phyloP scores from a whole-genome alignment of 1,140 invertebrate genomes.

The Drosophila simulans region DNA sequence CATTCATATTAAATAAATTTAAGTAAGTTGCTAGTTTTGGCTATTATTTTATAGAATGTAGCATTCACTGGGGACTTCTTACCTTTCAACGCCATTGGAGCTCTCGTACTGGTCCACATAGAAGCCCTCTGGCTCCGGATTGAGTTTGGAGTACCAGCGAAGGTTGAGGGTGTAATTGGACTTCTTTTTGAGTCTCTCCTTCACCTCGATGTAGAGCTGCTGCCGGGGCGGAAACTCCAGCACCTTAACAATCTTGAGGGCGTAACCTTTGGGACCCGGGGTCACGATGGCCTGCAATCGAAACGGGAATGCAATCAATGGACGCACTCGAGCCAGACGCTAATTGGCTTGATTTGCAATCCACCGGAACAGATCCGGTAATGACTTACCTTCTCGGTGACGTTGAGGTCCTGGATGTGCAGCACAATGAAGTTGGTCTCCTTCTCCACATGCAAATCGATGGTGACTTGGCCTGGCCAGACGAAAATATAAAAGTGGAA shows the following conservation, averaged over 20 bases:
- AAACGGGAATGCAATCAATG: constrained; percentile 50
- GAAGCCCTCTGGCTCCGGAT: constrained; percentile 94
- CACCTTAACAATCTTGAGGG: constrained; percentile 89
- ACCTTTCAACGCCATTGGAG: constrained; percentile 91
- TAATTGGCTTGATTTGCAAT: constrained; percentile 49
- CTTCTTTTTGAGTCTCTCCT: constrained; percentile 90
- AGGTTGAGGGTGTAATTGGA: constrained; percentile 94
- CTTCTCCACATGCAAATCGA: constrained; percentile 92
- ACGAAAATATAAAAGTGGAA: constrained; percentile 29
- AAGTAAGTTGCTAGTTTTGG: too few species aligned
- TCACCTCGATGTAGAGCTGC: constrained; percentile 94
- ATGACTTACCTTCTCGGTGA: constrained; percentile 90
- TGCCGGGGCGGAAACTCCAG: constrained; percentile 93
- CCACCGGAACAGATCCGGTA: neutral
- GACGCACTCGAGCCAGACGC: constrained; percentile 27
- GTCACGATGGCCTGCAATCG: constrained; percentile 87
- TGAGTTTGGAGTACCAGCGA: constrained; percentile 92
- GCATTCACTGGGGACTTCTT: too few species aligned
- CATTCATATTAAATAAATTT: too few species aligned
- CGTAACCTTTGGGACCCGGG: constrained; percentile 88
- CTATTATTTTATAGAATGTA: too few species aligned
- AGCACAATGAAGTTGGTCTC: constrained; percentile 96
- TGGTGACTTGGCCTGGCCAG: constrained; percentile 91
- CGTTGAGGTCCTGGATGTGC: constrained; percentile 95
- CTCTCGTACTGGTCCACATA: constrained; percentile 95